Conservation (phyloP, 2,113 vertebrate species). For the Channa argus region DNA sequence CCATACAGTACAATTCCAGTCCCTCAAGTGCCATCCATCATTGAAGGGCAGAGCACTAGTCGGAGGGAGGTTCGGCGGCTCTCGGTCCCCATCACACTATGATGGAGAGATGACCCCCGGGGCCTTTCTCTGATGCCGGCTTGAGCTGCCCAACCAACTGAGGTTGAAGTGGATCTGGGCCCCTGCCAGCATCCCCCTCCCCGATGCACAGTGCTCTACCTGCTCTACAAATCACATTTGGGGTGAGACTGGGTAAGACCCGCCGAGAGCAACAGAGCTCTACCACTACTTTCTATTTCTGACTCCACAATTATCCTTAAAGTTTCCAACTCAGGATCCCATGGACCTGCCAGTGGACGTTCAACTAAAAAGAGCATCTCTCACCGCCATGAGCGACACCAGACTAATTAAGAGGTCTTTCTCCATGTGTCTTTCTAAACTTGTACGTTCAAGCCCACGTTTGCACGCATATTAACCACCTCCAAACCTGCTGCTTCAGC, state of each 20-base stretch:
- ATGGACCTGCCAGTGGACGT: slow-evolving; percentile 54
- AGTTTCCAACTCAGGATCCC: slow-evolving; percentile 55
- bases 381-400: slow-evolving; percentile 28
- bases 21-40: slow-evolving; percentile 85
- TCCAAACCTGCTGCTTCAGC: slow-evolving; percentile 73
- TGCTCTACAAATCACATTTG: slow-evolving; percentile 66
- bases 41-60: slow-evolving; percentile 83
- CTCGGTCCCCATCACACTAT: slow-evolving; percentile 66
- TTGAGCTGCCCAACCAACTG: slow-evolving; percentile 73
- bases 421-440: slow-evolving; percentile 61
- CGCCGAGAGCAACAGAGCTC: slow-evolving; percentile 50
- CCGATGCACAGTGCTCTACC: slow-evolving; percentile 58
- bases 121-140: slow-evolving; percentile 70
- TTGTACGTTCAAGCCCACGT: slow-evolving; percentile 53
- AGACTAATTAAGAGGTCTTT: slow-evolving; percentile 71
- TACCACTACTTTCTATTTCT: slow-evolving; percentile 64
- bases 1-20: slow-evolving; percentile 76
- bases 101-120: slow-evolving; percentile 79
- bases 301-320: slow-evolving; percentile 67
- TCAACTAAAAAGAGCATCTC: slow-evolving; percentile 30
- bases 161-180: slow-evolving; percentile 77
- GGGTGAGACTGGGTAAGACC: slow-evolving; percentile 62
- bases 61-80: slow-evolving; percentile 78
- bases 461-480: slow-evolving; percentile 58
- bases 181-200: slow-evolving; percentile 62